These are phyloP conservation scores for Procambarus virginalis DNA, from an alignment of 1,140 invertebrate species.

Conservation along the genomic window DNA sequence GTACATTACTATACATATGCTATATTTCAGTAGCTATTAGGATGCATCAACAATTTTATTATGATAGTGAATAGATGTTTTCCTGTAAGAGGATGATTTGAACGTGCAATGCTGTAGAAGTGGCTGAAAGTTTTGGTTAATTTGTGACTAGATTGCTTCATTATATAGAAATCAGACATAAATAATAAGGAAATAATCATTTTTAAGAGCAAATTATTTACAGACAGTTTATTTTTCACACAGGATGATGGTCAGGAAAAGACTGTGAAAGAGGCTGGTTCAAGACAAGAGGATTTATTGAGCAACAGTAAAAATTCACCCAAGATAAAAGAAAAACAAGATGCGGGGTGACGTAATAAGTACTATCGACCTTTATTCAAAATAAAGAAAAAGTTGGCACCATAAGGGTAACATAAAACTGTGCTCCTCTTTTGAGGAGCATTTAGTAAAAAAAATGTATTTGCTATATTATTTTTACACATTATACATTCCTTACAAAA, in stretches of 20 bases:
- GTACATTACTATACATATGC: too few species aligned
- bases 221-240: neutral
- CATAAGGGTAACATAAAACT: neutral
- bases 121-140: too few species aligned
- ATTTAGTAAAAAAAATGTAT: neutral
- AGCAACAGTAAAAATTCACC: neutral
- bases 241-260: neutral
- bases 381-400: slow-evolving; percentile 15
- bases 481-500: neutral
- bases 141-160: too few species aligned
- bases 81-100: too few species aligned
- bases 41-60: too few species aligned
- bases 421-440: neutral
- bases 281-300: neutral
- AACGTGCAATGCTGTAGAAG: too few species aligned
- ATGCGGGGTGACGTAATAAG: slow-evolving; percentile 16
- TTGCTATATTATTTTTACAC: neutral
- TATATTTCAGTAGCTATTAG: too few species aligned
- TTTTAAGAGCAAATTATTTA: neutral
- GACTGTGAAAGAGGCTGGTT: neutral
- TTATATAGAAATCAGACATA: too few species aligned
- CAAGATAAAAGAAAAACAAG: slow-evolving; percentile 21
- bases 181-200: too few species aligned
- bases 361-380: slow-evolving; percentile 1
- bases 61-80: too few species aligned